phyloP scores from a whole-genome alignment of 2,113 vertebrate genomes.

The Notechis scutatus region DNA sequence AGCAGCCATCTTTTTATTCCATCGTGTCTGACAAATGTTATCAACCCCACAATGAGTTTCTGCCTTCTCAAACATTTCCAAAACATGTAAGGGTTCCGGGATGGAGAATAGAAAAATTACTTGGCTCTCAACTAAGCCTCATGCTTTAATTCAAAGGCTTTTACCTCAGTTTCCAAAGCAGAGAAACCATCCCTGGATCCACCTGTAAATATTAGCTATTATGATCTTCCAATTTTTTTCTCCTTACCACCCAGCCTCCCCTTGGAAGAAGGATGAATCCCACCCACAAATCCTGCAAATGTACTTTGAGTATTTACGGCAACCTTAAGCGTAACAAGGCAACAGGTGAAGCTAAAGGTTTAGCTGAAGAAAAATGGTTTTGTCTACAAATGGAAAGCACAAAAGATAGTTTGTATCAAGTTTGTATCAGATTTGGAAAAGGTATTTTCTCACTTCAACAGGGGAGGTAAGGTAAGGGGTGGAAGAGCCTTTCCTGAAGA shows the following conservation, averaged over 20 bases:
- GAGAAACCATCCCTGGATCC: background rate
- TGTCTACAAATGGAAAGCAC: background rate
- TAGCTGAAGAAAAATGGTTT: background rate
- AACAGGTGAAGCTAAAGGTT: background rate
- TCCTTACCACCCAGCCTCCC: background rate
- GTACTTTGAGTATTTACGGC: background rate
- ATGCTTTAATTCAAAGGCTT: background rate
- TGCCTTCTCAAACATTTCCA: background rate
- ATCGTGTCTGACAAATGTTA: background rate
- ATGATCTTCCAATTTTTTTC: background rate
- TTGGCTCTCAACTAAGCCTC: background rate
- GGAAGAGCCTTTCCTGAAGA: background rate
- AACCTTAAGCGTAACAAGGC: background rate
- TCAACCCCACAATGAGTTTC: background rate
- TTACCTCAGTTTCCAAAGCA: background rate
- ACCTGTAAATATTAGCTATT: background rate
- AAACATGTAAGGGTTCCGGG: background rate
- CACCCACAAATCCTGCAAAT: background rate
- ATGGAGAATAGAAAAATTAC: background rate
- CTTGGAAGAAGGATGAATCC: background rate
- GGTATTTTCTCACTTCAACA: background rate
- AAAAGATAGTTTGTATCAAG: background rate
- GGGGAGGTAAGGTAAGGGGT: background rate
- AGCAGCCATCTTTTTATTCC: background rate
- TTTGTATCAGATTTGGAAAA: background rate